Evolutionary conservation across 2,797 vertebrate species (phyloP).

Genomic region (Tokudaia tokunoshimensis): DNA sequence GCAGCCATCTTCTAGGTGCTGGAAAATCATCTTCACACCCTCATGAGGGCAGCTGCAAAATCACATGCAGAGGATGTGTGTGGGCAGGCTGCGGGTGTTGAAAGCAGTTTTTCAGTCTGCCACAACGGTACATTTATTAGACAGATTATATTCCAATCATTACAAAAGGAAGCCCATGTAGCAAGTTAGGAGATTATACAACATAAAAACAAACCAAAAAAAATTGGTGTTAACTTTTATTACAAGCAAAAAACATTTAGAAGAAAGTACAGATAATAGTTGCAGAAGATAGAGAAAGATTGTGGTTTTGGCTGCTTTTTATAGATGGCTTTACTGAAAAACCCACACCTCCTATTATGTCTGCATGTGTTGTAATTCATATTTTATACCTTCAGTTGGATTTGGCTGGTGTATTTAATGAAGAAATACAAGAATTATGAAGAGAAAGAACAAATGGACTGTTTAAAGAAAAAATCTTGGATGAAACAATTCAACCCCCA

Average conservation of each 20-base stretch:
- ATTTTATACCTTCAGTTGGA: neutral
- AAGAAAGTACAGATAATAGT: neutral
- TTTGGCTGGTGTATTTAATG: constrained; percentile 6
- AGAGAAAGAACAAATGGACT: constrained; percentile 64
- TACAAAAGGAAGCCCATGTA: constrained; percentile 16
- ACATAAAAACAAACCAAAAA: constrained; percentile 8
- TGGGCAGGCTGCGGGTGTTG: neutral
- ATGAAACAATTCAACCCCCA: constrained; percentile 48
- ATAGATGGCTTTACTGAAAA: neutral
- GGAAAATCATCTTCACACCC: neutral
- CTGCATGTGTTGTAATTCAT: neutral
- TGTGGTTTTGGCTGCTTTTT: constrained; percentile 17
- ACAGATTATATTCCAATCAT: neutral
- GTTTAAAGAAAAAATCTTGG: constrained; percentile 38
- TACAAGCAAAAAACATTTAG: neutral
- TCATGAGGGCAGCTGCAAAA: neutral
- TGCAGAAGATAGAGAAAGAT: neutral
- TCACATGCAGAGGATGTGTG: constrained; percentile 10
- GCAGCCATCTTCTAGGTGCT: neutral
- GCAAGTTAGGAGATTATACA: neutral
- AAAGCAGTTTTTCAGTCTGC: neutral
- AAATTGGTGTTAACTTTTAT: neutral
- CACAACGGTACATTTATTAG: neutral
- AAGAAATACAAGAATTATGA: constrained; percentile 63
- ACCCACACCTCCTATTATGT: neutral